Conservation (phyloP, 1,140 invertebrate genomes). For the Whitmania pigra region DNA sequence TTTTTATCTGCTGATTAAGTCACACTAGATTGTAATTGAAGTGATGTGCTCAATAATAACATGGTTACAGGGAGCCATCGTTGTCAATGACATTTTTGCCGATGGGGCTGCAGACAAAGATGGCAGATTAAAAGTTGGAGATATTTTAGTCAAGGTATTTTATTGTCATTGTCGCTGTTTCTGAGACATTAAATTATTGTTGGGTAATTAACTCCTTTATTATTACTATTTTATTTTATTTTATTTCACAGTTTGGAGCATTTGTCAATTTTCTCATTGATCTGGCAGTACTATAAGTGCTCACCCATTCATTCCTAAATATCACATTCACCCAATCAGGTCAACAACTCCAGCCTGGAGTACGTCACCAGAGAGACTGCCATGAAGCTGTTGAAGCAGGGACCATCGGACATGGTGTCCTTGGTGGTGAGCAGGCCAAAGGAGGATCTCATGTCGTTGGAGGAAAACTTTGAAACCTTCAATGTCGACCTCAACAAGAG, state of each 20-base stretch:
- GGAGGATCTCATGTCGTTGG: slow-evolving; percentile 50
- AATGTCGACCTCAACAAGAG: slow-evolving; percentile 84
- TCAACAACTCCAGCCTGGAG: slow-evolving; percentile 76
- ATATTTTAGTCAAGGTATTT: neutral
- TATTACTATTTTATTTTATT: too few species aligned
- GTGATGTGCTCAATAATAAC: neutral
- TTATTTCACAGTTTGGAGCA: too few species aligned
- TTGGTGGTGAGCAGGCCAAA: slow-evolving; percentile 65
- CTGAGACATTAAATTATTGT: too few species aligned
- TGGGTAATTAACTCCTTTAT: too few species aligned
- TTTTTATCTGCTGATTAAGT: too few species aligned
- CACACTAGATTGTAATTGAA: too few species aligned
- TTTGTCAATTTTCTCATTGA: too few species aligned
- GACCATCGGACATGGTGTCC: slow-evolving; percentile 62
- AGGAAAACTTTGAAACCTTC: slow-evolving; percentile 63
- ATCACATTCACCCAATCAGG: slow-evolving; percentile 43
- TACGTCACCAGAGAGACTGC: slow-evolving; percentile 78
- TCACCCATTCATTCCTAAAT: too few species aligned
- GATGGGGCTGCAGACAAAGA: slow-evolving; percentile 8
- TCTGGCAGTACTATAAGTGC: too few species aligned
- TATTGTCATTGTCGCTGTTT: too few species aligned
- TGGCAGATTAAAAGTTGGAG: slow-evolving; percentile 14
- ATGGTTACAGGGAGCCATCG: neutral
- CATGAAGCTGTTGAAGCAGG: slow-evolving; percentile 44
- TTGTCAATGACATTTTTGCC: neutral